phyloP scores from a whole-genome alignment of 1,140 invertebrate genomes.

The Drosophila kurseongensis region DNA sequence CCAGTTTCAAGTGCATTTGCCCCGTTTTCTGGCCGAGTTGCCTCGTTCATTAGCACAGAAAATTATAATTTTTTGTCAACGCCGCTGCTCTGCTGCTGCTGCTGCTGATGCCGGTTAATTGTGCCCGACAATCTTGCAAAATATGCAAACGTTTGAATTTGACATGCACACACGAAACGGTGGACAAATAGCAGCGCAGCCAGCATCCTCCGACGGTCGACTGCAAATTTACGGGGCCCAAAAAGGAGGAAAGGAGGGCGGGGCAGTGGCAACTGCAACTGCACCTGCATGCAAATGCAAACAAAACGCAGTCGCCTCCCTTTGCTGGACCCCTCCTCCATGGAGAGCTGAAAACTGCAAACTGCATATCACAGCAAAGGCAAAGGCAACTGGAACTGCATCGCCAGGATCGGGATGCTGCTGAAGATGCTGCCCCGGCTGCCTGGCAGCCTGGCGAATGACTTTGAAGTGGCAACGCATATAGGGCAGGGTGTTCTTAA shows the following conservation, averaged over 20 bases:
- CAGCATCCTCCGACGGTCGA: conserved; percentile 46
- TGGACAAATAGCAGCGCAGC: conserved; percentile 71
- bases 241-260: not conserved
- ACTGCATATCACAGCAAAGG: conserved; percentile 63
- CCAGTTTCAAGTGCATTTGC: conserved; percentile 58
- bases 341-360: conserved; percentile 17
- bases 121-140: conserved; percentile 79
- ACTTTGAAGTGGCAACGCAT: conserved; percentile 81
- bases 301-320: conserved; percentile 53
- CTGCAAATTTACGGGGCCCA: conserved; percentile 7
- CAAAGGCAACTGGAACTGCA: conserved; percentile 18
- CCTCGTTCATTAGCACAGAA: conserved; percentile 67
- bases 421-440: conserved; percentile 61
- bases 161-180: conserved; percentile 80
- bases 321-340: not conserved
- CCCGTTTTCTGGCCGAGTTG: conserved; percentile 50
- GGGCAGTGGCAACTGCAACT: conserved; percentile 63
- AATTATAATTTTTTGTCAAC: conserved; percentile 78
- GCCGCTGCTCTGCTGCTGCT: conserved; percentile 10
- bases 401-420: conserved; percentile 36
- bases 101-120: conserved; percentile 76
- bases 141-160: conserved; percentile 82
- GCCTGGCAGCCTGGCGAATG: conserved; percentile 56
- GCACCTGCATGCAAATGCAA: conserved; percentile 76
- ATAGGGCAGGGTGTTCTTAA: conserved; percentile 80